Base-by-base conservation (phyloP, 2,797 vertebrate genomes). In the Rhynchonycteris naso region DNA sequence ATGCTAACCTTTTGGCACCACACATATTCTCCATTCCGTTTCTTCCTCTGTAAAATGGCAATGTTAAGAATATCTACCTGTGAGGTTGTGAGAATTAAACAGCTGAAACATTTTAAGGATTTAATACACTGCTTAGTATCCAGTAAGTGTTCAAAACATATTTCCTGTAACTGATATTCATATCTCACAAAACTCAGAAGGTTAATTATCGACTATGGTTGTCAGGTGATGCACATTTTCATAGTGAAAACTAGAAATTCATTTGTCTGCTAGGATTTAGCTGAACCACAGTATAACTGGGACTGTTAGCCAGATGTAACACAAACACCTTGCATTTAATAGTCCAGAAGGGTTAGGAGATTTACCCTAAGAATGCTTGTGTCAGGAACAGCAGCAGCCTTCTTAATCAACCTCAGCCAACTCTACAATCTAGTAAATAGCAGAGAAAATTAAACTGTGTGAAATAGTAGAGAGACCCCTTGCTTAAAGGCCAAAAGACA, bases 181-280 rank as follows among this genome's bases (percentile, higher is more conserved):
- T 82, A 38, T 2, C 8, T 72, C 65, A 76, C 2, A 50, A 92
- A 86, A 71, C 0, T 88, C 69, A 78, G n/a, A 81, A 63, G 61
- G 22, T 71, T 54, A 85, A 81, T 76, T 81, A 74, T 69, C 21
- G 43, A 76, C 4, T 52, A 56, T 35, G 21, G 4, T 38, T 16
- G 5, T 87, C 66, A 79, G n/a, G 79, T 33, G 84, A 81, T 66
- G 33, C 24, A 82, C 38, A 91, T 52, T 79, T 91, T 91, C 83
- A 86, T 80, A 85, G 0, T 65, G 52, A 93, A 76, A 86, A 35
- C 33, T 54, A n/a, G 89, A 50, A 89, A 82, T 52, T 80, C 21
- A n/a, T 47, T 38, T 35, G 26, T 63, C 72, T 91, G 24, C 56
- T 65, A 68, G 91, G n/a, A 72, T 74, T 69, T 93, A 87, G 75